phyloP scores from a whole-genome alignment of 2,797 vertebrate species.

The Myotis findleyi region DNA sequence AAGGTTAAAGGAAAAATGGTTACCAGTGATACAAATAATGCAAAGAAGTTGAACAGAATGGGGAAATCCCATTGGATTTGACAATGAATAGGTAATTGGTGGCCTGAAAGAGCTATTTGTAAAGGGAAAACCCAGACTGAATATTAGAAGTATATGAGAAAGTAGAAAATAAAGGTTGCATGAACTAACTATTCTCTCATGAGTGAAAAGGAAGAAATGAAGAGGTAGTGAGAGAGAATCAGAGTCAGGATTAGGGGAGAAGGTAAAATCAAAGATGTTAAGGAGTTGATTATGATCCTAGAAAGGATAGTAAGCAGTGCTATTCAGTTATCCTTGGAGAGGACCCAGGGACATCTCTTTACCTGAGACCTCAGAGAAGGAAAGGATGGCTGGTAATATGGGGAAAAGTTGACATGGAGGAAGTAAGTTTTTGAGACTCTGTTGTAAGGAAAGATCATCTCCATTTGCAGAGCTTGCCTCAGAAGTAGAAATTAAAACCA shows the following conservation, averaged over 20 bases:
- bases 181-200: background rate
- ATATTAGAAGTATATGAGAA: background rate
- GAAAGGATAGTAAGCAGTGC: background rate
- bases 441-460: background rate
- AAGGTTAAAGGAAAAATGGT: background rate
- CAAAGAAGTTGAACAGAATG: background rate
- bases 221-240: conserved; percentile 2
- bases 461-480: conserved; percentile 9
- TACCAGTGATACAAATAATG: background rate
- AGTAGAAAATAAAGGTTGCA: background rate
- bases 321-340: background rate
- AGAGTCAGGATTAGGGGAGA: background rate
- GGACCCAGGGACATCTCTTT: background rate
- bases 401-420: background rate
- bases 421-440: background rate
- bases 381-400: background rate
- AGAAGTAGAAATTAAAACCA: background rate
- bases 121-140: background rate
- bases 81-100: background rate
- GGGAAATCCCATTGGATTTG: background rate
- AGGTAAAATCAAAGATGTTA: background rate
- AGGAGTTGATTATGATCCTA: background rate
- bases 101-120: background rate
- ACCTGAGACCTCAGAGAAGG: background rate
- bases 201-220: background rate